phyloP scores from a whole-genome alignment of 35 echinoderm and acorn worm species.

The Ophiothrix spiculata region DNA sequence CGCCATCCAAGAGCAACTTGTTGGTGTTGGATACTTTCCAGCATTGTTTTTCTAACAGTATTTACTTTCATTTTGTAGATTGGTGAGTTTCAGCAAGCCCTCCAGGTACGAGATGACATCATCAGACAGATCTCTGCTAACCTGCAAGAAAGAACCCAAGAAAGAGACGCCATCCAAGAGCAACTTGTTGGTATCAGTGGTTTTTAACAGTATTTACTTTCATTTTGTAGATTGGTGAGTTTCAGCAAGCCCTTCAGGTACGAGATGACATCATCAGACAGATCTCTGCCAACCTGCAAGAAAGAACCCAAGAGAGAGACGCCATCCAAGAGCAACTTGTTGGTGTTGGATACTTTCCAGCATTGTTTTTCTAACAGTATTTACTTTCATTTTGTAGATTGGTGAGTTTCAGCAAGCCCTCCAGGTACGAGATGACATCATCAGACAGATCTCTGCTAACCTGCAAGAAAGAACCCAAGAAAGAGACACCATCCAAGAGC shows the following conservation, averaged over 20 bases:
- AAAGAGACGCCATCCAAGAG: slow-evolving; percentile 72
- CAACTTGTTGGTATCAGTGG: slow-evolving; percentile 42
- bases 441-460: slow-evolving; percentile 86
- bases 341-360: too few relatives aligned
- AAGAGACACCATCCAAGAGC: slow-evolving; percentile 71
- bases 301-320: slow-evolving; percentile 67
- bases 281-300: slow-evolving; percentile 80
- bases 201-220: not conserved
- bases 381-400: slow-evolving; percentile 57
- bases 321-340: slow-evolving; percentile 68
- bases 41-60: too few relatives aligned
- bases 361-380: too few relatives aligned
- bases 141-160: slow-evolving; percentile 64
- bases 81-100: slow-evolving; percentile 88
- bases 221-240: slow-evolving; percentile 81
- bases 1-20: not conserved
- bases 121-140: slow-evolving; percentile 91
- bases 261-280: slow-evolving; percentile 92
- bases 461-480: slow-evolving; percentile 68
- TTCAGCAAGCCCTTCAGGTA: slow-evolving; percentile 80
- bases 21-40: too few relatives aligned
- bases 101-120: slow-evolving; percentile 81
- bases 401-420: slow-evolving; percentile 93
- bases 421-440: slow-evolving; percentile 81
- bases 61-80: slow-evolving; percentile 59